Base-by-base conservation (phyloP, 2,797 vertebrate genomes). In the Gobio occitaniae region DNA sequence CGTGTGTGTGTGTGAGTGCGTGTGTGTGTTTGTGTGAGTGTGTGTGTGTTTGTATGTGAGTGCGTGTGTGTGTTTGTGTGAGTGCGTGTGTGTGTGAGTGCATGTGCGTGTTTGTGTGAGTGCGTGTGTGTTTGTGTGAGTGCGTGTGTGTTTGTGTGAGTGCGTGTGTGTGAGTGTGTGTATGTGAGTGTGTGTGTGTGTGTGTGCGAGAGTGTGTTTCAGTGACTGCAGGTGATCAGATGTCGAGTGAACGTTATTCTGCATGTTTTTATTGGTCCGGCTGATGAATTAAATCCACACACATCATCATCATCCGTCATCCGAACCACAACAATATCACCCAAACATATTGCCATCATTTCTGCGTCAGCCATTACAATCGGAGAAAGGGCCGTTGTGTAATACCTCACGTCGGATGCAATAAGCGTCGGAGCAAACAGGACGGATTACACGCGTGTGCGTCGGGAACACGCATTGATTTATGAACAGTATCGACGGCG, bases 401-500 rank as follows among this genome's bases (percentile, higher is more conserved):
- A 36, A 74, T 83, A 84, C 69, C 56, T 84, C 61, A 29, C 48
- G 36, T 84, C 61, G 13, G 61, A 66, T 77, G 61, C 50, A 77
- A 68, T 68, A 29, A 83, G 74, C 5, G 16, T 3, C 29, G 54
- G 21, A 66, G 17, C 59, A 54, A 76, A 75, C 32, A 3, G 21
- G 36, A 78, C 8, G 72, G 72, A 76, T 84, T 3, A 50, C 21
- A 21, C 21, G 1, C 25, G 56, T 70, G 66, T 7, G 56, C 25
- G 54, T 74, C 63, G 76, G 25, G 77, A 80, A 84, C 84, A 81
- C 15, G 50, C 82, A 91, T 90, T 78, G 90, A 92, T 90, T 91
- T 87, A 85, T 90, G 83, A 90, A 91, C 61, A 2, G 17, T 86
- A 91, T 91, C 84, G 91, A 91, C 88, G 84, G 48, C 65, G 83